Evolutionary conservation across 2,888 invertebrate genomes (phyloP), one percentile per base, ranked within the genome.

Genomic region (Rutpela maculata): DNA sequence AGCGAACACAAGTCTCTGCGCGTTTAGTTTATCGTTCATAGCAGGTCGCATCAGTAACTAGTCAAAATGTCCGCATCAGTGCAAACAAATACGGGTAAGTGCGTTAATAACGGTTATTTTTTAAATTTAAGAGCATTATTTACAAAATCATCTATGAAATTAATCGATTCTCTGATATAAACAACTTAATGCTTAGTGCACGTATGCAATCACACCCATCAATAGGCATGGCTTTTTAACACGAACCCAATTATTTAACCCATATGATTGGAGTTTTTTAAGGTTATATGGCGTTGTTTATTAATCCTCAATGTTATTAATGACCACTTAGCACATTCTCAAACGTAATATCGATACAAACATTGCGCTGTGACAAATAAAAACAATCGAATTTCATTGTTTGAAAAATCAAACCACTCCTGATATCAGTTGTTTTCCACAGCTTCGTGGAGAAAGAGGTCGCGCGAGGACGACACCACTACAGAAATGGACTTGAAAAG

Each of bases 401-500:
- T 50, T 35, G 11, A 63, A 22, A 26, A 17, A 26, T n/a, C 60
- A n/a, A 5, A n/a, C 60, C 26, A 26, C 26, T 1, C n/a, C n/a
- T 18, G 12, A 68, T 22, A 12, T 17, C 7, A 18, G 18, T 38
- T 80, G 65, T 19, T 75, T 68, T 26, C 77, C 82, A 31, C 75
- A 86, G 86, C 81, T 55, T 78, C 83, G 22, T 86, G 84, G 84
- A 75, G 83, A 65, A 86, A 86, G 71, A 75, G 84, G 10, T 55
- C 75, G 15, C 67, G 78, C 2, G 82, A 85, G 43, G 81, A 81
- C 19, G 82, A 81, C 11, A 75, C 77, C 50, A 77, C 80, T 15
- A 65, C 78, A 6, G 76, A 78, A 71, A 80, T 81, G 65, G 82
- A 83, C 12, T 62, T 81, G 38, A 85, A 85, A 76, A 77, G 81